Evolutionary conservation across 2,113 vertebrate genomes (phyloP).

Genomic region (Cygnus atratus): DNA sequence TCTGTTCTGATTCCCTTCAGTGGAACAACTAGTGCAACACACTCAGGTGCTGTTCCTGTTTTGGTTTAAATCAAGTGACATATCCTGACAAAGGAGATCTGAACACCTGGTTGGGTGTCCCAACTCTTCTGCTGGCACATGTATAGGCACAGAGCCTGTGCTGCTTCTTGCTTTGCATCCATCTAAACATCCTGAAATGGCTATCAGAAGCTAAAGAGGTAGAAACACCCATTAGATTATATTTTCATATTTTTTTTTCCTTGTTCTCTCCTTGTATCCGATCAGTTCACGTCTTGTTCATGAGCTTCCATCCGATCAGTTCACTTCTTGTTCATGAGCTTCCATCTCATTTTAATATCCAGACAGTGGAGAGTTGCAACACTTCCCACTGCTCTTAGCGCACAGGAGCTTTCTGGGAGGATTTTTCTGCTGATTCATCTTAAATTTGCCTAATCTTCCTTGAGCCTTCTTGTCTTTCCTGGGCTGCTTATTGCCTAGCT

Average conservation of each 20-base stretch:
- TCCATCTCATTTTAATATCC: background rate
- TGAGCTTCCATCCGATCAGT: background rate
- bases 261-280: background rate
- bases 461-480: background rate
- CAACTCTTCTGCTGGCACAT: background rate
- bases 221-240: background rate
- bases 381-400: background rate
- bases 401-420: background rate
- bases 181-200: background rate
- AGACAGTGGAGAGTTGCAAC: background rate
- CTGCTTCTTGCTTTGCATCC: background rate
- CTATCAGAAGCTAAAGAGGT: fast-evolving
- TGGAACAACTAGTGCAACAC: background rate
- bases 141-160: fast-evolving
- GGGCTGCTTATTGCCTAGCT: background rate
- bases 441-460: fast-evolving
- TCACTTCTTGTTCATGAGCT: background rate
- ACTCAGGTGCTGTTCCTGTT: background rate
- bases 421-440: background rate
- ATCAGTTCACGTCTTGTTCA: background rate
- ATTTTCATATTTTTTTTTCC: background rate
- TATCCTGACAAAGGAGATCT: background rate
- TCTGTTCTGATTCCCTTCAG: background rate
- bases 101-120: background rate
- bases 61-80: background rate